Conservation (phyloP, 2,888 invertebrate genomes). For the Cephus sareptanus region DNA sequence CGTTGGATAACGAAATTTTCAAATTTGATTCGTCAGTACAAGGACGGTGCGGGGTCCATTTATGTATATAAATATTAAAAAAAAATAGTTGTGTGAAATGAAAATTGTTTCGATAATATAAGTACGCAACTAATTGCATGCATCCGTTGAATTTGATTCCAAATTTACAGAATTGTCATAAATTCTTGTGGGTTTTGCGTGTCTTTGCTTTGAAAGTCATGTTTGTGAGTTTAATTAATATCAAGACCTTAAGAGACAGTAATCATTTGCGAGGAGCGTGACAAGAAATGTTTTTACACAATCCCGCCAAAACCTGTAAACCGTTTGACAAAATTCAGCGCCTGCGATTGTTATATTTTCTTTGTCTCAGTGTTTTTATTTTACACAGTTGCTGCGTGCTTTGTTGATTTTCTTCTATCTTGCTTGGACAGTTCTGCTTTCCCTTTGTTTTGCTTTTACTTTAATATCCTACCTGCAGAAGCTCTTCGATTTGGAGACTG, state of each 20-base stretch:
- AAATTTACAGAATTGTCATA: background rate
- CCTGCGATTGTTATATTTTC: background rate
- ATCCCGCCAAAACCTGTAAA: background rate
- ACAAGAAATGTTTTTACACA: background rate
- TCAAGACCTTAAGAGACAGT: background rate
- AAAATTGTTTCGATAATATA: background rate
- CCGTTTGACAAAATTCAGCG: background rate
- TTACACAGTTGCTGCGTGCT: background rate
- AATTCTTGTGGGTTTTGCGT: background rate
- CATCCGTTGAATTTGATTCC: background rate
- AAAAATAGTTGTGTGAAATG: background rate
- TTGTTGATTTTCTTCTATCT: background rate
- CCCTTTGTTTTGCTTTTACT: background rate
- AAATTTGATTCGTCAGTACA: background rate
- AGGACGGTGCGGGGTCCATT: background rate
- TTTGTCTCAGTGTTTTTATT: background rate
- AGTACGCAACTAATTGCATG: background rate
- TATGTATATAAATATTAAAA: background rate
- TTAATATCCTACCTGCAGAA: background rate
- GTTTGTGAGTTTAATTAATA: background rate
- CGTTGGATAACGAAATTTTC: background rate
- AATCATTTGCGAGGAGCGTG: background rate
- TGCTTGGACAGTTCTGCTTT: background rate
- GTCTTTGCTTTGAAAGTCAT: background rate
- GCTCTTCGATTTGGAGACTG: slow-evolving; percentile 49